Evolutionary conservation across 1,140 invertebrate species (phyloP).

Genomic region (Episyrphus balteatus): DNA sequence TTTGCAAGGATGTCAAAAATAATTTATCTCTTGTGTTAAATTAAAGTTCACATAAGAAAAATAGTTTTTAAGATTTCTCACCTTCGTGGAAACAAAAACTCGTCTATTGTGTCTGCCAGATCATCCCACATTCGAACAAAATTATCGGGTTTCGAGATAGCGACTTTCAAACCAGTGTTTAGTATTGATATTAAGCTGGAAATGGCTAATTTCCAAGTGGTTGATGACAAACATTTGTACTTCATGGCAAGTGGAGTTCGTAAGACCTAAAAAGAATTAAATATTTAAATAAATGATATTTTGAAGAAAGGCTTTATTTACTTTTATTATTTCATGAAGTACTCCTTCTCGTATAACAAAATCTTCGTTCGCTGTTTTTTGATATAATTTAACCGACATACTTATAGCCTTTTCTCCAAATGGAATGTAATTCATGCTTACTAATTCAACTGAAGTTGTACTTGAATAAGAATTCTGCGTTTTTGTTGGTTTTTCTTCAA

Average conservation of each 20-base stretch:
- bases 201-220: conserved; percentile 79
- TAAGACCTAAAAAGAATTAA: conserved; percentile 39
- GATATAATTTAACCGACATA: conserved; percentile 73
- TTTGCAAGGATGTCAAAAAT: too few relatives aligned
- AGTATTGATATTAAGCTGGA: conserved; percentile 69
- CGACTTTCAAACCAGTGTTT: conserved; percentile 74
- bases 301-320: neutral
- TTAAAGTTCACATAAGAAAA: neutral
- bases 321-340: conserved; percentile 59
- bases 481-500: conserved; percentile 31
- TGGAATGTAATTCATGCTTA: conserved; percentile 78
- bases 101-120: conserved; percentile 74
- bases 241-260: conserved; percentile 68
- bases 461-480: conserved; percentile 25
- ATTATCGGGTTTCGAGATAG: conserved; percentile 59
- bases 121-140: conserved; percentile 73
- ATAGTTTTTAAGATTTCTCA: conserved; percentile 14
- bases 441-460: conserved; percentile 52
- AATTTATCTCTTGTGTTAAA: conserved; percentile 2
- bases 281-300: neutral
- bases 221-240: conserved; percentile 69
- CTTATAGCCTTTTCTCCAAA: conserved; percentile 77
- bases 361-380: conserved; percentile 62
- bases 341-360: conserved; percentile 65
- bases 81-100: conserved; percentile 80